These are phyloP conservation scores for Lochmaea crataegi DNA, from an alignment of 2,888 invertebrate genomes.

Conservation along the genomic window DNA sequence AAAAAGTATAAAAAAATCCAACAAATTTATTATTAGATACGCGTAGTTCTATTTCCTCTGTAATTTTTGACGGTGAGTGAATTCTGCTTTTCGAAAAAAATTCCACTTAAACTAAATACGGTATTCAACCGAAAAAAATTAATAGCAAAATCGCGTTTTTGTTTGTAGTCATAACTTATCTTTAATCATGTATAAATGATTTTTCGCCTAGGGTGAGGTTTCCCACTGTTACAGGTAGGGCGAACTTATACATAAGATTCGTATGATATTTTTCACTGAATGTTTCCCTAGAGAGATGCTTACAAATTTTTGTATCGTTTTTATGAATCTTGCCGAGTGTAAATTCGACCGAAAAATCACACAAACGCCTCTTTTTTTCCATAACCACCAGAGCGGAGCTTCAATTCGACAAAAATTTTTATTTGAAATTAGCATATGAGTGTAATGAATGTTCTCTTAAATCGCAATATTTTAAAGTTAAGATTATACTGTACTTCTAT, in stretches of 20 bases:
- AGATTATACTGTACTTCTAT: too few relatives aligned
- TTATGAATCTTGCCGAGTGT: conserved; percentile 20
- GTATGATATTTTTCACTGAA: conserved; percentile 46
- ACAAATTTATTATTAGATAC: too few relatives aligned
- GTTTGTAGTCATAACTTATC: conserved; percentile 54
- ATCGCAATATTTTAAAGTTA: too few relatives aligned
- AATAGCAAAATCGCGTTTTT: conserved; percentile 51
- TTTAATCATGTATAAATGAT: conserved; percentile 57
- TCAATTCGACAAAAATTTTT: too few relatives aligned
- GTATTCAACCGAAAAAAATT: conserved; percentile 40
- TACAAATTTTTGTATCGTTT: conserved; percentile 55
- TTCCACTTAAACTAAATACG: background rate
- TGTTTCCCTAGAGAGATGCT: conserved; percentile 52
- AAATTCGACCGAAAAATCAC: conserved; percentile 1
- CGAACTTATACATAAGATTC: conserved; percentile 51
- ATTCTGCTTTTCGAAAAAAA: background rate
- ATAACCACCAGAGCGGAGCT: too few relatives aligned
- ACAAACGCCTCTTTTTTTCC: too few relatives aligned
- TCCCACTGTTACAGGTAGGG: conserved; percentile 55
- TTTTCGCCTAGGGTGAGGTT: conserved; percentile 58
- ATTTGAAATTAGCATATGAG: too few relatives aligned
- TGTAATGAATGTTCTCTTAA: too few relatives aligned
- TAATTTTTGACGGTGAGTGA: too few relatives aligned
- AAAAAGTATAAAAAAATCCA: too few relatives aligned
- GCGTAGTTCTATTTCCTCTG: too few relatives aligned